These are phyloP conservation scores for Condylura cristata DNA, from an alignment of 2,113 vertebrate species.

Conservation along the genomic window DNA sequence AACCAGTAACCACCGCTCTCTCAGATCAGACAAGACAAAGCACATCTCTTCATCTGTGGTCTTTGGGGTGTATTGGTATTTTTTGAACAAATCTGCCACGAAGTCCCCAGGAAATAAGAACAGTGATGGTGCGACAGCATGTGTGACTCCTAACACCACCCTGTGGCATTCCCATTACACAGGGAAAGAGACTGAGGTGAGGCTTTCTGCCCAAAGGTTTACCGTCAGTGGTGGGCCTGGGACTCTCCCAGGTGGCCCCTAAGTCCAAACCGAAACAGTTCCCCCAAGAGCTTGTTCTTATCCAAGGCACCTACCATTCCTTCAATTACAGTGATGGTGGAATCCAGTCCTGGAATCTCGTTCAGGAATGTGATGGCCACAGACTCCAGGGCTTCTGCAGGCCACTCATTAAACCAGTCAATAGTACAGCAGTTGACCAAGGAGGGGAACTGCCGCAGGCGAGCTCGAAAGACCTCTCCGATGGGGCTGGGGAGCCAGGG, in stretches of 20 bases:
- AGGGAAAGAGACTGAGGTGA: not conserved
- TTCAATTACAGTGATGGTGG: conserved; percentile 60
- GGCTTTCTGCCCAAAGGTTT: not conserved
- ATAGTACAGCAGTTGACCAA: conserved; percentile 96
- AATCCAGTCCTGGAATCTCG: conserved; percentile 89
- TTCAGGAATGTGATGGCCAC: conserved; percentile 90
- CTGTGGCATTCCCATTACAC: not conserved
- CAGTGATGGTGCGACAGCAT: not conserved
- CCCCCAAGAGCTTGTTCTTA: not conserved
- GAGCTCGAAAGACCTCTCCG: conserved; percentile 92
- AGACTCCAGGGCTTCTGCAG: conserved; percentile 91
- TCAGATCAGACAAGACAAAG: not conserved
- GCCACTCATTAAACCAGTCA: conserved; percentile 96
- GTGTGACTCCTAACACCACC: not conserved
- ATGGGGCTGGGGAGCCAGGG: conserved; percentile 86
- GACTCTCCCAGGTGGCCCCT: not conserved
- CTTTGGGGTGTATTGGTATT: not conserved
- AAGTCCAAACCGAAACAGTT: not conserved
- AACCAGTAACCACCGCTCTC: not conserved
- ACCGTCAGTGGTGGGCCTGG: not conserved
- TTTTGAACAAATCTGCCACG: not conserved
- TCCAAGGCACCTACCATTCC: conserved; percentile 88
- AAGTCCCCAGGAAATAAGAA: not conserved
- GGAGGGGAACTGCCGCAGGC: conserved; percentile 94
- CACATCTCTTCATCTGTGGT: not conserved